A percentile compares a stretch with the other conserved stretches of the same genome.
phyloP scores from a whole-genome alignment of 2,888 invertebrate species.

The Cantharis nigra region DNA sequence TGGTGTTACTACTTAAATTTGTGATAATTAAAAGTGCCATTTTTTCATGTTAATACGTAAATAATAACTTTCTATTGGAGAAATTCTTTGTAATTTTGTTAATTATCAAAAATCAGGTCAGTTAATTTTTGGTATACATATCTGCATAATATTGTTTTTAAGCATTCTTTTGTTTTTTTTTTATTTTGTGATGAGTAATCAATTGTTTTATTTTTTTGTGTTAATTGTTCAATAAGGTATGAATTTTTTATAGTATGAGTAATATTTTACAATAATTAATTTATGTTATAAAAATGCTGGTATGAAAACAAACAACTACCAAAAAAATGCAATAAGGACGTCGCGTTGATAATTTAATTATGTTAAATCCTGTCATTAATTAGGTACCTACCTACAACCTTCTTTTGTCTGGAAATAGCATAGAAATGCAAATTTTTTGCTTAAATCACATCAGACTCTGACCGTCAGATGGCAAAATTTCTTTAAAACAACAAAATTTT shows the following conservation, averaged over 20 bases:
- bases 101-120: background rate
- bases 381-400: too few relatives aligned
- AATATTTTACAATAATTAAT: background rate
- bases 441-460: too few relatives aligned
- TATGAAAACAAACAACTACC: background rate
- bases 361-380: too few relatives aligned
- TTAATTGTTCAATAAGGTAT: background rate
- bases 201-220: background rate
- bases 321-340: background rate
- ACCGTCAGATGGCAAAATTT: too few relatives aligned
- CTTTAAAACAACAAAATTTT: too few relatives aligned
- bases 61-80: background rate
- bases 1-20: background rate
- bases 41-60: background rate
- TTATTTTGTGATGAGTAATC: background rate
- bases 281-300: background rate
- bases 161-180: background rate
- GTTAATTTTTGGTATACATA: background rate
- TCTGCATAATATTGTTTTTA: background rate
- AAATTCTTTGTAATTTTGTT: background rate
- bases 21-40: background rate
- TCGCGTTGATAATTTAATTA: background rate
- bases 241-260: background rate
- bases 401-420: too few relatives aligned
- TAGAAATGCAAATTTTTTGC: too few relatives aligned